Evolutionary conservation across 1,140 invertebrate genomes (phyloP), one percentile per base, ranked within the genome.

Genomic region (Zophobas atratus): DNA sequence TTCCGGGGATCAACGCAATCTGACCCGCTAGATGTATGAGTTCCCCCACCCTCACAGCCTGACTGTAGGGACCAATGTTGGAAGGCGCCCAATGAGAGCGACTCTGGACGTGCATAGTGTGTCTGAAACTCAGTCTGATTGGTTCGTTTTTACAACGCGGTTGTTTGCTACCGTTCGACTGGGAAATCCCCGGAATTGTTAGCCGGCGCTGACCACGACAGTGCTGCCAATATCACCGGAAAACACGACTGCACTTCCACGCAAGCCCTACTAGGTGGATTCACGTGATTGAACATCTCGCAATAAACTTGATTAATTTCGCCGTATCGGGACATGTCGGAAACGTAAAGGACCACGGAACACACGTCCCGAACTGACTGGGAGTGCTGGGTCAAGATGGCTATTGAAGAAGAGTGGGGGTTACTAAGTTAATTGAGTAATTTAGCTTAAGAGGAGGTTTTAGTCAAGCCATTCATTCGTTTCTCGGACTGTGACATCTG

Each of bases 21-120:
- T 98, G 97, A 6, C 97, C 97, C 81, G 96, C 95, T 33, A 98
- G 91, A 85, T 94, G 93, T 43, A 97, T 93, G 79, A 95, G 92
- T 81, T 96, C 93, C 70, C 82, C 85, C 85, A 96, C 94, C 88
- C 92, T 92, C 76, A 95, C 90, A 35, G 94, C 95, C 89, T 99
- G 97, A 85, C 96, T 98, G 86, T 98, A 99, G 39, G 97, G 97
- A 8, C 97, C 97, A 81, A 99, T 98, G 85, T 97, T 98, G 51
- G 96, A 96, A 2, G 97, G 96, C 1, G 97, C 96, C 97, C 97
- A 98, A 88, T 98, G 96, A 34, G 96, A 98, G 76, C 98, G 93
- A 63, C 96, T 94, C 87, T 98, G 97, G 36, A 98, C 96, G 87
- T 98, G 96, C 94, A 98, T 95, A 5, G 93, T 94, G 53, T 92